A percentile compares a stretch with the other conserved stretches of the same genome.
phyloP scores from a whole-genome alignment of 2,888 invertebrate genomes.

The Proisotoma minuta region DNA sequence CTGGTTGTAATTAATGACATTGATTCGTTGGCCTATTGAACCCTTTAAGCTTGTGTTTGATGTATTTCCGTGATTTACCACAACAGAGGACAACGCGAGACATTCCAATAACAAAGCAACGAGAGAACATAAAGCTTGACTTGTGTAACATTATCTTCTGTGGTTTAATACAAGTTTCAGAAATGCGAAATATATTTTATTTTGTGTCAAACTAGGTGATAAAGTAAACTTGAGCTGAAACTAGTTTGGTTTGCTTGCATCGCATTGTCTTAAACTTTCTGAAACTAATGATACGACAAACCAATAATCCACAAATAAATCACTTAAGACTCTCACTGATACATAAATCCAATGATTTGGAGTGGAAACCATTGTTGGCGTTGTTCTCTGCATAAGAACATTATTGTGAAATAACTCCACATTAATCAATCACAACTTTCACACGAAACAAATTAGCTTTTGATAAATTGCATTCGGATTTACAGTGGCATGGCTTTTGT shows the following conservation, averaged over 20 bases:
- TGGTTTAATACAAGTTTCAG: too few species aligned
- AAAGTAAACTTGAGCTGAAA: neutral
- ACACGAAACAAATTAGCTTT: neutral
- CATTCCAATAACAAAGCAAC: neutral
- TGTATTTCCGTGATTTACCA: neutral
- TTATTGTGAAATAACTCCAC: neutral
- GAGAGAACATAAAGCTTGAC: too few species aligned
- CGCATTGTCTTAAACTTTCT: too few species aligned
- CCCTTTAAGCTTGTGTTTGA: neutral
- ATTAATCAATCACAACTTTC: neutral
- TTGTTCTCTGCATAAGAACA: neutral
- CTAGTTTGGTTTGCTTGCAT: too few species aligned
- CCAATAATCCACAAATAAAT: neutral
- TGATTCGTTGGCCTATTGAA: slow-evolving; percentile 1
- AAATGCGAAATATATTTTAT: too few species aligned
- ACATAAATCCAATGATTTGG: neutral
- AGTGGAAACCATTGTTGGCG: neutral
- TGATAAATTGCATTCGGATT: neutral
- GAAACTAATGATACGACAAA: neutral
- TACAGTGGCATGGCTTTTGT: neutral
- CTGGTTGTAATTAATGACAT: slow-evolving; percentile 5
- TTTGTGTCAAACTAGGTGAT: too few species aligned
- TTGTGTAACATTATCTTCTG: too few species aligned
- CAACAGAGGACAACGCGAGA: neutral
- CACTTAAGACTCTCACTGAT: neutral